These are phyloP conservation scores for Coelinius sp. DNA, from an alignment of 2,888 invertebrate species.

Conservation along the genomic window DNA sequence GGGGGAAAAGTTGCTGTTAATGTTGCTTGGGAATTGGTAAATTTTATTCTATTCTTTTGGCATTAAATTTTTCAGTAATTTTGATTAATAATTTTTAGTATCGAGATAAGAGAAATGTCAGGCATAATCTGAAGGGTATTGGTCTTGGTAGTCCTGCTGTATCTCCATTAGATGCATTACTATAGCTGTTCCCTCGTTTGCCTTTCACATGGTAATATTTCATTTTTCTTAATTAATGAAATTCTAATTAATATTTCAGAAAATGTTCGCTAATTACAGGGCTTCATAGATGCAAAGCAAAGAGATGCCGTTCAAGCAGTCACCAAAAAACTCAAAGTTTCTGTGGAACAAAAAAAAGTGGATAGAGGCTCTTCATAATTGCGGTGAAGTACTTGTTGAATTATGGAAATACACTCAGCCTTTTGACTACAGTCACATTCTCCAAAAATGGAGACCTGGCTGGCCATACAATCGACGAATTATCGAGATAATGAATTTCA, in stretches of 20 bases:
- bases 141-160: constrained; percentile 93
- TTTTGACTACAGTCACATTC: not conserved
- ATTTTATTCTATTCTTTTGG: constrained; percentile 44
- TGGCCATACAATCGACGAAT: not conserved
- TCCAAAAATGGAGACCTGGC: not conserved
- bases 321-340: not conserved
- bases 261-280: no score
- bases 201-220: constrained; percentile 76
- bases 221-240: not conserved
- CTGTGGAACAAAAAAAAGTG: constrained; percentile 77
- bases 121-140: constrained; percentile 77
- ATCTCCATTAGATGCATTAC: constrained; percentile 86
- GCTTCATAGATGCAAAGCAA: constrained; percentile 77
- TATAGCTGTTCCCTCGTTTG: constrained; percentile 87
- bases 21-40: constrained; percentile 73
- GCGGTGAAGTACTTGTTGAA: not conserved
- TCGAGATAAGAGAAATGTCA: constrained; percentile 75
- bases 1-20: constrained; percentile 94
- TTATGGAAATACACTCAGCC: not conserved
- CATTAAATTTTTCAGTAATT: not conserved
- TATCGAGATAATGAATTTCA: not conserved
- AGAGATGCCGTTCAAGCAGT: not conserved
- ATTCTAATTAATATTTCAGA: no score
- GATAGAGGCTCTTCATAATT: constrained; percentile 73
- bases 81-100: constrained; percentile 70